phyloP scores from a whole-genome alignment of 92 coral and sea anemone genomes.

The Epizoanthus fatuus region DNA sequence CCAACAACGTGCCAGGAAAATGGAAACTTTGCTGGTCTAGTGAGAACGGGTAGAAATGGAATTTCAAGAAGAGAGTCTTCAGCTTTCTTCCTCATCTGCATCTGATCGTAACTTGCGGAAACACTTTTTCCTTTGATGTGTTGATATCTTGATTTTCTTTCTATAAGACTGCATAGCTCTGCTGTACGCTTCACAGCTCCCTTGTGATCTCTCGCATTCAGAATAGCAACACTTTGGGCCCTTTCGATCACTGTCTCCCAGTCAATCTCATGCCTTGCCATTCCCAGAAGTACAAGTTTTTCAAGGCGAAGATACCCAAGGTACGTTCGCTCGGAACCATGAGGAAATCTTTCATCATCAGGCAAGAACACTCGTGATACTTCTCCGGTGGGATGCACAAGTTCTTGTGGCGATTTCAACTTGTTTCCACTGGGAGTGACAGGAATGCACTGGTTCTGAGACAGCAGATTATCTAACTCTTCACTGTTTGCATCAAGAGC shows the following conservation, averaged over 20 bases:
- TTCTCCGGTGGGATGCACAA: slow-evolving; percentile 64
- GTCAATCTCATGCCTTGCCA: slow-evolving; percentile 74
- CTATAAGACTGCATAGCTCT: slow-evolving; percentile 56
- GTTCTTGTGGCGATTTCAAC: slow-evolving; percentile 62
- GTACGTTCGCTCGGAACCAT: slow-evolving; percentile 58
- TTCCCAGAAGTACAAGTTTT: slow-evolving; percentile 78
- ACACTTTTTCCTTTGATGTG: not conserved
- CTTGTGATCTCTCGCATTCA: slow-evolving; percentile 26
- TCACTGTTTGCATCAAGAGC: slow-evolving; percentile 52
- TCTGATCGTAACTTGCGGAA: not conserved
- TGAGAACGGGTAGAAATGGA: slow-evolving; percentile 71
- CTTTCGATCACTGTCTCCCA: slow-evolving; percentile 81
- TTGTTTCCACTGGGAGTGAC: slow-evolving; percentile 62
- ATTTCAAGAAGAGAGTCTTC: slow-evolving; percentile 24
- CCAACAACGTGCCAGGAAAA: slow-evolving; percentile 71
- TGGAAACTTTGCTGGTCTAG: slow-evolving; percentile 69
- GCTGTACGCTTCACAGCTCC: slow-evolving; percentile 58
- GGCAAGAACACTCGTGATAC: slow-evolving; percentile 66
- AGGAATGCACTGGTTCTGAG: slow-evolving; percentile 71
- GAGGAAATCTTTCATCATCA: slow-evolving; percentile 78
- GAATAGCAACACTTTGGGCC: slow-evolving; percentile 68
- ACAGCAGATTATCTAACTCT: slow-evolving; percentile 36
- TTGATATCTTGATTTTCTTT: slow-evolving; percentile 39
- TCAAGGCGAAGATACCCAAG: slow-evolving; percentile 43
- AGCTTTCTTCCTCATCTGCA: slow-evolving; percentile 4